These are phyloP conservation scores for Neuroterus valhalla DNA, from an alignment of 1,140 invertebrate species.

Conservation along the genomic window DNA sequence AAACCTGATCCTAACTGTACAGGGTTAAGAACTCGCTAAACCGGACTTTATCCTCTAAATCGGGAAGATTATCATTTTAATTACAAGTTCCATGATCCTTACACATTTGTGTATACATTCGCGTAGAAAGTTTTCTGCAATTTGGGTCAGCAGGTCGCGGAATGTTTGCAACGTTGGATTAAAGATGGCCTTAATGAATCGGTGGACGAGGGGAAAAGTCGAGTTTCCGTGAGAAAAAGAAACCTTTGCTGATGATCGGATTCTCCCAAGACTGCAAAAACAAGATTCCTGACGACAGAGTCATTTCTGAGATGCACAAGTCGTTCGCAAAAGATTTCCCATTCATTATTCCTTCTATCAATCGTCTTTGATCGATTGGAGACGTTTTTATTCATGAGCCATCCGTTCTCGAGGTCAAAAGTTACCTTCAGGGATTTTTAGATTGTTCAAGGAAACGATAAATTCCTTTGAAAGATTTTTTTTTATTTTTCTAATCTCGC, in stretches of 20 bases:
- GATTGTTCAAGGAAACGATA: too few species aligned
- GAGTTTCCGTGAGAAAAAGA: constrained; percentile 30
- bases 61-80: background rate
- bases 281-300: constrained; percentile 13
- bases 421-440: too few species aligned
- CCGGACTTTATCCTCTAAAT: too few species aligned
- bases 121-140: background rate
- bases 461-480: too few species aligned
- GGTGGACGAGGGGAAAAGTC: constrained; percentile 1
- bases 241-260: constrained; percentile 1
- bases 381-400: background rate
- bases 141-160: constrained; percentile 12
- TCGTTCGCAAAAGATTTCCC: background rate
- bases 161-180: constrained; percentile 12
- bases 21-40: too few species aligned
- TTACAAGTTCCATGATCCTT: background rate
- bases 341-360: background rate
- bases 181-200: constrained; percentile 18
- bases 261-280: background rate
- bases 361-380: constrained; percentile 1
- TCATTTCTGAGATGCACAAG: background rate
- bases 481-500: too few species aligned
- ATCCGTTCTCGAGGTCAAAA: background rate
- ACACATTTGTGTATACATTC: background rate
- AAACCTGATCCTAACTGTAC: too few species aligned